These are phyloP conservation scores for Parasteatoda lunata DNA, from an alignment of 2,888 invertebrate species.

Conservation along the genomic window DNA sequence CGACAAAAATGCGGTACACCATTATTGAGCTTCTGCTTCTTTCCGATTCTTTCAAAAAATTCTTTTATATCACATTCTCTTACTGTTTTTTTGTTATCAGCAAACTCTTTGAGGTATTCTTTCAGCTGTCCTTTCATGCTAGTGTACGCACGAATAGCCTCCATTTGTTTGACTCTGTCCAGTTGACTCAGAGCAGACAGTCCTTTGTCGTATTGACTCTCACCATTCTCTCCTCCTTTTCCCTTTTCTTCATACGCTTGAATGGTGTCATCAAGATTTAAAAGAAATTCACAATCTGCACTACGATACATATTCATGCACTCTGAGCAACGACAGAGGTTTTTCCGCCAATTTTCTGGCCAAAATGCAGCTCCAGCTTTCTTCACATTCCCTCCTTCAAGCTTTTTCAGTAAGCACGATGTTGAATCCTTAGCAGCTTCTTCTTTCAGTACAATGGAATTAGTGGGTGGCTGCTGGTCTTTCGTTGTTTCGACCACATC, in stretches of 20 bases:
- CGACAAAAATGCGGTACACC: slow-evolving; percentile 66
- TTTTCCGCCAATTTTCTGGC: slow-evolving; percentile 80
- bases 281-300: slow-evolving; percentile 82
- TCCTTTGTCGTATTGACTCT: slow-evolving; percentile 82
- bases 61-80: slow-evolving; percentile 91
- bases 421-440: neutral
- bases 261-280: slow-evolving; percentile 88
- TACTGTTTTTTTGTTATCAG: slow-evolving; percentile 86
- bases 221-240: slow-evolving; percentile 81
- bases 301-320: slow-evolving; percentile 81
- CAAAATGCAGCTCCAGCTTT: slow-evolving; percentile 73
- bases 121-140: slow-evolving; percentile 88
- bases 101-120: slow-evolving; percentile 88
- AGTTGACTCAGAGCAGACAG: slow-evolving; percentile 85
- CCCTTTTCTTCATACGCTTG: slow-evolving; percentile 79
- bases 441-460: neutral
- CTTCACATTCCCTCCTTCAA: neutral
- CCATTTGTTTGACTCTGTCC: slow-evolving; percentile 87
- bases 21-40: slow-evolving; percentile 44
- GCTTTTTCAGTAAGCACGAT: slow-evolving; percentile 10
- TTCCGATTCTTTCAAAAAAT: slow-evolving; percentile 86
- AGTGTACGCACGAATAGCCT: slow-evolving; percentile 87
- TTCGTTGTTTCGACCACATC: slow-evolving; percentile 3
- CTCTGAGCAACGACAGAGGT: slow-evolving; percentile 77
- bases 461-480: neutral